These are phyloP conservation scores for Falcunculus frontatus DNA, from an alignment of 2,113 vertebrate genomes.

Conservation along the genomic window DNA sequence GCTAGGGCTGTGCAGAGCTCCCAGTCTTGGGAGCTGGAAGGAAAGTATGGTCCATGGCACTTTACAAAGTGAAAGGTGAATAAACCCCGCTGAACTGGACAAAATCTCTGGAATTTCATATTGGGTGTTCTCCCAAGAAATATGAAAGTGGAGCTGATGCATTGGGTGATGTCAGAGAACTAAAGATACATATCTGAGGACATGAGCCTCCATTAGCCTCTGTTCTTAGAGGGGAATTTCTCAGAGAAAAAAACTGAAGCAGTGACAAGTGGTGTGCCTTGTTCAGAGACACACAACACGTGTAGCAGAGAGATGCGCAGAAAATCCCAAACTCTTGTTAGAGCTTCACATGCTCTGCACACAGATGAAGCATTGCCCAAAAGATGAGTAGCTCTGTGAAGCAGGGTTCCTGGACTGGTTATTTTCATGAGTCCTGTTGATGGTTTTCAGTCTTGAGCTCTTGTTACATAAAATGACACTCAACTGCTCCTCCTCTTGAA, in stretches of 20 bases:
- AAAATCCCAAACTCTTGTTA: not conserved
- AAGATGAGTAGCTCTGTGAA: not conserved
- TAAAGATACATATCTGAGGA: not conserved
- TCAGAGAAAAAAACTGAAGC: not conserved
- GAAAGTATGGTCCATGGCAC: not conserved
- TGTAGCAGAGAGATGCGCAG: not conserved
- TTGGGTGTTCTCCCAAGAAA: not conserved
- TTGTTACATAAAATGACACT: not conserved
- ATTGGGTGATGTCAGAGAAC: not conserved
- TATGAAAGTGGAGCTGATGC: not conserved
- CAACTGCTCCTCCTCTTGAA: not conserved
- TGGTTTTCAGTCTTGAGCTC: not conserved
- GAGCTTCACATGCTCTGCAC: not conserved
- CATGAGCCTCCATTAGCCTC: not conserved
- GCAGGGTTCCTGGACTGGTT: not conserved
- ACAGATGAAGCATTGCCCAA: not conserved
- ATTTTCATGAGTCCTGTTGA: not conserved
- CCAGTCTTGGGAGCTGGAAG: fast-evolving
- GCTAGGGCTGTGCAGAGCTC: not conserved
- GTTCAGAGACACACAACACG: not conserved
- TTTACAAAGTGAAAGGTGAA: not conserved
- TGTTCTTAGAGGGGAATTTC: not conserved
- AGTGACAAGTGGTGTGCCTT: not conserved
- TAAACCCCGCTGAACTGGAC: not conserved
- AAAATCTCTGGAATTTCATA: not conserved